Evolutionary conservation across 2,888 invertebrate species (phyloP).

Genomic region (Heliconius sara): DNA sequence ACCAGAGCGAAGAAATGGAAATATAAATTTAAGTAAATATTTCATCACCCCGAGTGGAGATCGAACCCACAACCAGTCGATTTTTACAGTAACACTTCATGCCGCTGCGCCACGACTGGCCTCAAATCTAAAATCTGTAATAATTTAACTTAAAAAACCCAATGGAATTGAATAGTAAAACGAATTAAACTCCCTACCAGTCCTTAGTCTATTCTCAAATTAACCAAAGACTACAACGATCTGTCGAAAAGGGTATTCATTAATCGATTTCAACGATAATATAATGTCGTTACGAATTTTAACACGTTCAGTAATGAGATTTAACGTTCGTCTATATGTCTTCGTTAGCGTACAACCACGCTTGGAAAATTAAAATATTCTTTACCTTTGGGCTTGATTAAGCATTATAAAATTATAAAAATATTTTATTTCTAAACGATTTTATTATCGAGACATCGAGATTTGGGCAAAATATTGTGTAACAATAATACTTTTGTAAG

Average conservation of each 20-base stretch:
- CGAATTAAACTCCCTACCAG: neutral
- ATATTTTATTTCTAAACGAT: slow-evolving; percentile 15
- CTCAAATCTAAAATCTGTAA: too few relatives aligned
- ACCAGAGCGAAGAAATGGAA: too few relatives aligned
- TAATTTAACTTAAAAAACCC: neutral
- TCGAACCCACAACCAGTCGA: too few relatives aligned
- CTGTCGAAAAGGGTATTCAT: slow-evolving; percentile 72
- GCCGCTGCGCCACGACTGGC: too few relatives aligned
- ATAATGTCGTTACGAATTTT: slow-evolving; percentile 76
- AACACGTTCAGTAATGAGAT: slow-evolving; percentile 72
- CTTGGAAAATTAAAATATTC: slow-evolving; percentile 64
- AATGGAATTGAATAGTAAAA: neutral
- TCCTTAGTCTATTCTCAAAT: slow-evolving; percentile 18
- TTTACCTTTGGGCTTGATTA: slow-evolving; percentile 37
- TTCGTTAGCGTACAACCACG: slow-evolving; percentile 65
- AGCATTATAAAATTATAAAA: slow-evolving; percentile 22
- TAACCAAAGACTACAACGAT: slow-evolving; percentile 39
- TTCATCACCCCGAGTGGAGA: too few relatives aligned
- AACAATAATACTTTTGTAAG: neutral
- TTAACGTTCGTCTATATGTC: slow-evolving; percentile 69
- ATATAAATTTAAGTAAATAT: too few relatives aligned
- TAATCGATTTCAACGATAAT: slow-evolving; percentile 70
- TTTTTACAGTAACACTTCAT: too few relatives aligned
- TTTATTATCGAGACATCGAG: neutral
- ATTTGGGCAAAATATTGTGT: neutral